A percentile compares a stretch with the other conserved stretches of the same genome.
These are phyloP conservation scores for Hormiphora californensis DNA, from an alignment of 37 sponge, comb jelly and placozoan genomes.

Conservation along the genomic window DNA sequence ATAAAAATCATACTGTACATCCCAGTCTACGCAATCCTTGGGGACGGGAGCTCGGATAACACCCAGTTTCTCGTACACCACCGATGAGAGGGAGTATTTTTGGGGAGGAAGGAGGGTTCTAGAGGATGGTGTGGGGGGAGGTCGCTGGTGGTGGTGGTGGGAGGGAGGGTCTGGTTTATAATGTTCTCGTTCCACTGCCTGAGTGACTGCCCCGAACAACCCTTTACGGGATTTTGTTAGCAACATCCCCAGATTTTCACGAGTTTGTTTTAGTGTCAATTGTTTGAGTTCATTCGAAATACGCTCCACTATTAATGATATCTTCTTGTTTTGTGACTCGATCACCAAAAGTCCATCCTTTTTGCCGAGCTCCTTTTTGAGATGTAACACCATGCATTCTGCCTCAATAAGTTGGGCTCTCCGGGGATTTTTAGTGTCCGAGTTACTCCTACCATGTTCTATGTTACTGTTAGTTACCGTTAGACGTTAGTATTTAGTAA, in stretches of 20 bases:
- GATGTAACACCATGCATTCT: slow-evolving; percentile 44
- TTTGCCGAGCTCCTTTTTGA: slow-evolving; percentile 41
- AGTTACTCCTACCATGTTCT: too few relatives aligned
- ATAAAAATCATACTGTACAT: not conserved
- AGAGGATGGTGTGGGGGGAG: not conserved
- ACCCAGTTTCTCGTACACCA: not conserved
- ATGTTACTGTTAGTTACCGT: too few relatives aligned
- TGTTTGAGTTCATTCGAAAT: slow-evolving; percentile 11
- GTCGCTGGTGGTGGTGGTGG: slow-evolving; percentile 1
- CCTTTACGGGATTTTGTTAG: not conserved
- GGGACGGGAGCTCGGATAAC: not conserved
- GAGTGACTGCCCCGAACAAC: slow-evolving; percentile 23
- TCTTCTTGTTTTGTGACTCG: slow-evolving; percentile 44
- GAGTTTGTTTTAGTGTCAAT: slow-evolving; percentile 4
- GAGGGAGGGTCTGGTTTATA: too few relatives aligned
- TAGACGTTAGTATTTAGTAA: too few relatives aligned
- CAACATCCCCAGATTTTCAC: not conserved
- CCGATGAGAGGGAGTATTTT: not conserved
- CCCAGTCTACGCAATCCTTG: slow-evolving; percentile 7
- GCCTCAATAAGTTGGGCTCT: slow-evolving; percentile 40
- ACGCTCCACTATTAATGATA: not conserved
- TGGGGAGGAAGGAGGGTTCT: not conserved
- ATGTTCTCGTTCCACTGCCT: too few relatives aligned
- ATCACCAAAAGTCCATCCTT: slow-evolving; percentile 16
- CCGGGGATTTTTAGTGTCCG: not conserved